phyloP scores from a whole-genome alignment of 2,113 vertebrate species.

The Erythrocercus mccallii region DNA sequence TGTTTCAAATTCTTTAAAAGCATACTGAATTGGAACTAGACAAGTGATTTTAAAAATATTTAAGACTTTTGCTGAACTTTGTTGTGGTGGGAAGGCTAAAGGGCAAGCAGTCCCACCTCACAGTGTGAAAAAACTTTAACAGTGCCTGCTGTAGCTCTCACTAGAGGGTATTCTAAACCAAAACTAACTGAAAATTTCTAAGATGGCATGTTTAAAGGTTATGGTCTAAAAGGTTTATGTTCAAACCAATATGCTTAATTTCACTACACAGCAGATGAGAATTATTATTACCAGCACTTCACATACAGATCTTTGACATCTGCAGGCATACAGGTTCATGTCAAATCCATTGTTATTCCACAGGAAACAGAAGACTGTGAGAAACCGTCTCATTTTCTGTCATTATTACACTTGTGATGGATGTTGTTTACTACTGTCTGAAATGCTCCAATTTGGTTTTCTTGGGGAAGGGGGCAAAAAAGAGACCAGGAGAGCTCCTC shows the following conservation, averaged over 20 bases:
- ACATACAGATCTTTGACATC: background rate
- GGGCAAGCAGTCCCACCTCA: background rate
- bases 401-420: background rate
- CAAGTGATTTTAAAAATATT: background rate
- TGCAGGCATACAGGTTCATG: background rate
- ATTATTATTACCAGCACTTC: background rate
- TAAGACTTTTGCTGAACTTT: background rate
- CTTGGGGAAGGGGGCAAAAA: fast-evolving
- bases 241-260: background rate
- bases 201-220: background rate
- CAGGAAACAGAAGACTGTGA: background rate
- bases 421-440: background rate
- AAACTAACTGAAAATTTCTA: background rate
- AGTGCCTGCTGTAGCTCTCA: background rate
- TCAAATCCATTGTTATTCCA: background rate
- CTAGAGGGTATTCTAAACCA: background rate
- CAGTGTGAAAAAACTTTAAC: background rate
- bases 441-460: background rate
- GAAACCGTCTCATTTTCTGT: background rate
- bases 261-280: background rate
- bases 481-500: background rate
- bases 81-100: background rate
- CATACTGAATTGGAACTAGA: background rate
- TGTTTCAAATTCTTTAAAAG: background rate
- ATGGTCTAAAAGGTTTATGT: background rate